Evolutionary conservation across 2,797 vertebrate genomes (phyloP).

Genomic region (Myotis pilosus): DNA sequence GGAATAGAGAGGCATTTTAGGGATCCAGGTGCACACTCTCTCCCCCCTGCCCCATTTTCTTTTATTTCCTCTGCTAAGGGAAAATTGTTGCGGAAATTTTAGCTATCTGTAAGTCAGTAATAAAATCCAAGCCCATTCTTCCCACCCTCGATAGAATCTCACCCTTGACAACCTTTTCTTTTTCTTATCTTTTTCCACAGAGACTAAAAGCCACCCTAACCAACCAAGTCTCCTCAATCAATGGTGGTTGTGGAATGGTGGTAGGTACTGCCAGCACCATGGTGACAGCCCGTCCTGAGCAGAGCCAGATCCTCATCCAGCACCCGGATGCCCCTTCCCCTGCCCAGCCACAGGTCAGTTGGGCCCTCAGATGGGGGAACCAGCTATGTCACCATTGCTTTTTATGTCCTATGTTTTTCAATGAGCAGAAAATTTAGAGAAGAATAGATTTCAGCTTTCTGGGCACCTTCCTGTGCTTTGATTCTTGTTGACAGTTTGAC

Average conservation of each 20-base stretch:
- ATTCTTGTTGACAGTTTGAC: slow-evolving; percentile 8
- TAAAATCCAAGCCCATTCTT: slow-evolving; percentile 41
- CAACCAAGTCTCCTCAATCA: slow-evolving; percentile 89
- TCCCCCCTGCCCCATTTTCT: slow-evolving; percentile 50
- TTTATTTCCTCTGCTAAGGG: slow-evolving; percentile 57
- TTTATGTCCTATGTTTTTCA: slow-evolving; percentile 14
- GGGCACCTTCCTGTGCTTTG: neutral
- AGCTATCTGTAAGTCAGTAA: slow-evolving; percentile 45
- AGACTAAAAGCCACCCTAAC: slow-evolving; percentile 95
- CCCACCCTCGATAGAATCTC: slow-evolving; percentile 25
- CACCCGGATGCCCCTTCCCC: slow-evolving; percentile 95
- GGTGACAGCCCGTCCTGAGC: slow-evolving; percentile 93
- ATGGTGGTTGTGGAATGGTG: slow-evolving; percentile 87
- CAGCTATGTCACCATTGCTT: neutral
- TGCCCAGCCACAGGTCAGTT: slow-evolving; percentile 93
- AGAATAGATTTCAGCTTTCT: slow-evolving; percentile 46
- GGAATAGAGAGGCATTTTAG: slow-evolving; percentile 60
- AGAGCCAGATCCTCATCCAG: slow-evolving; percentile 93
- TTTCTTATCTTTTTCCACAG: slow-evolving; percentile 78
- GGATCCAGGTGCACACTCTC: slow-evolving; percentile 62
- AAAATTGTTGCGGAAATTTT: slow-evolving; percentile 49
- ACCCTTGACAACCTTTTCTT: slow-evolving; percentile 6
- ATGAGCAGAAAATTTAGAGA: slow-evolving; percentile 19
- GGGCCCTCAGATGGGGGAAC: neutral
- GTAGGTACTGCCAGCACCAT: slow-evolving; percentile 91